A percentile compares a stretch with the other conserved stretches of the same genome.
These are phyloP conservation scores for Acyrthosiphon pisum DNA, from an alignment of 1,140 invertebrate genomes.

Conservation along the genomic window DNA sequence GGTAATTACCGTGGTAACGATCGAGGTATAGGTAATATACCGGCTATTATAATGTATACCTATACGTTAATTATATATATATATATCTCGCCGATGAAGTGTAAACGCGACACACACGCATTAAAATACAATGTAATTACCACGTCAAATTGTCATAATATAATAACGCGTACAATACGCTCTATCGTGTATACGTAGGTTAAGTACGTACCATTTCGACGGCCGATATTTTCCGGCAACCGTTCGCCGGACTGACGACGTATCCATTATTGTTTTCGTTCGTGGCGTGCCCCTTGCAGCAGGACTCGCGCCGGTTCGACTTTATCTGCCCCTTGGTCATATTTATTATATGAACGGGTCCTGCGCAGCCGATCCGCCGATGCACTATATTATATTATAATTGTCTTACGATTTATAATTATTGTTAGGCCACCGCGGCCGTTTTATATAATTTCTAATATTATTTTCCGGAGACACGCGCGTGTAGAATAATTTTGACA, in stretches of 20 bases:
- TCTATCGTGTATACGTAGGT: too few relatives aligned
- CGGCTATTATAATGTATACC: neutral
- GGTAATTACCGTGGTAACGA: neutral
- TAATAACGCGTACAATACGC: too few relatives aligned
- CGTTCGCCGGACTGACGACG: neutral
- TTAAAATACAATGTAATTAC: neutral
- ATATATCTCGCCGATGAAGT: neutral
- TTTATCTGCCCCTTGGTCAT: neutral
- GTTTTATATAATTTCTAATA: too few relatives aligned
- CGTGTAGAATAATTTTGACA: neutral
- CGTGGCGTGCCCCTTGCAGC: neutral
- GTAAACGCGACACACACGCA: neutral
- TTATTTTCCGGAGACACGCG: neutral
- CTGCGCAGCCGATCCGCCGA: neutral
- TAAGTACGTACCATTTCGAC: slow-evolving; percentile 12
- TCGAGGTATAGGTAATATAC: neutral
- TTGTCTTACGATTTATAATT: neutral
- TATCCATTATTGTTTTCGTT: slow-evolving; percentile 9
- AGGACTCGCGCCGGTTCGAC: neutral
- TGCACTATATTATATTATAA: neutral
- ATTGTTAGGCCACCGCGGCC: neutral
- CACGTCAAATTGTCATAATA: neutral
- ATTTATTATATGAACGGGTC: neutral
- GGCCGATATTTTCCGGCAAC: neutral
- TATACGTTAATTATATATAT: neutral